Conservation (phyloP, 2,797 vertebrate species). For the Sternarchorhynchus goeldii region DNA sequence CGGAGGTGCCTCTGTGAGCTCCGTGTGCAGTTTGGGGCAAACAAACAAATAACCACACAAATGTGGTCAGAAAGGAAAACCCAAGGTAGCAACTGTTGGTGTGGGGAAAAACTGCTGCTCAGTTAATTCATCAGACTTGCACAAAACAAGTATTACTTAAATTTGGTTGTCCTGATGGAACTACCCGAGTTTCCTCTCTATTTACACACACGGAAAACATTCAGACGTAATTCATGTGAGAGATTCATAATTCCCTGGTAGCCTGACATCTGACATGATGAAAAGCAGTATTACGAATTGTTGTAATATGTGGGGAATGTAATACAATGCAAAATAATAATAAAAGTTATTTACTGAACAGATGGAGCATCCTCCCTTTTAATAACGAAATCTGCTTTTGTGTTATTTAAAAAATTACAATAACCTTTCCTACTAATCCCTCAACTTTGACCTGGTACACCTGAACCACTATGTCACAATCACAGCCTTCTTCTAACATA, state of each 20-base stretch:
- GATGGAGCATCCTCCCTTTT: constrained; percentile 75
- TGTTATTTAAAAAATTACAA: constrained; percentile 85
- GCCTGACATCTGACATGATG: constrained; percentile 43
- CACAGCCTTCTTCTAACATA: constrained; percentile 78
- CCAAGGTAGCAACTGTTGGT: too few species aligned
- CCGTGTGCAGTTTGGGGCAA: constrained; percentile 64
- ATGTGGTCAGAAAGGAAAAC: neutral
- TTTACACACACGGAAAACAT: constrained; percentile 49
- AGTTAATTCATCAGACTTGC: constrained; percentile 19
- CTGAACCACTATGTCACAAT: constrained; percentile 78
- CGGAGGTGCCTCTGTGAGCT: constrained; percentile 69
- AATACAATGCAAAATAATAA: constrained; percentile 53
- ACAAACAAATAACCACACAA: constrained; percentile 51
- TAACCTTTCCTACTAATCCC: constrained; percentile 83
- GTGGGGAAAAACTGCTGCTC: neutral
- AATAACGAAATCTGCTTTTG: constrained; percentile 91
- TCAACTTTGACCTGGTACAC: constrained; percentile 86
- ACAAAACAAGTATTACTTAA: constrained; percentile 48
- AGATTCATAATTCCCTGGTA: constrained; percentile 54
- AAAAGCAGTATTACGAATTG: constrained; percentile 54
- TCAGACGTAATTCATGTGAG: constrained; percentile 46
- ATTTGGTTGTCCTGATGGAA: constrained; percentile 50
- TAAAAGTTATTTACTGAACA: constrained; percentile 65
- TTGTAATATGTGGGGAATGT: constrained; percentile 58
- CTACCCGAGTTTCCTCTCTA: constrained; percentile 40